Evolutionary conservation across 2,797 vertebrate species (phyloP).

Genomic region (Pipistrellus pygmaeus): DNA sequence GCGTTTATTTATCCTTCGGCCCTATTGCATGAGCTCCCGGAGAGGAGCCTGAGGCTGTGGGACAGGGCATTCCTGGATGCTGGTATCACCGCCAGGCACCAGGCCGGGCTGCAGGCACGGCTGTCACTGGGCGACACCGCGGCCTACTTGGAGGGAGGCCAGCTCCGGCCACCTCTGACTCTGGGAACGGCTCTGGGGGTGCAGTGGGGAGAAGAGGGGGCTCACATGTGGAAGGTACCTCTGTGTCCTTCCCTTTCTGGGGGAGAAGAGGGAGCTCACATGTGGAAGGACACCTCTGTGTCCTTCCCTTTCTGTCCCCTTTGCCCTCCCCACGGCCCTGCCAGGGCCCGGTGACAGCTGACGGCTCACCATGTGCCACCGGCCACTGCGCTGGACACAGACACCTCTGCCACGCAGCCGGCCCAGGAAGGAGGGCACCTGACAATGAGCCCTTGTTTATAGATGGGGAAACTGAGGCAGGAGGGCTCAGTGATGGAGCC

Average conservation of each 20-base stretch:
- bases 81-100: conserved; percentile 47
- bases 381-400: fast-evolving
- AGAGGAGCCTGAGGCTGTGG: conserved; percentile 59
- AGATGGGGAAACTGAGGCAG: not conserved
- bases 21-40: not conserved
- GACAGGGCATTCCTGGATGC: conserved; percentile 59
- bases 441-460: too few species aligned
- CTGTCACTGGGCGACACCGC: conserved; percentile 34
- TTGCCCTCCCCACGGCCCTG: fast-evolving
- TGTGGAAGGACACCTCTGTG: fast-evolving
- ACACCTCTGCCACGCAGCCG: fast-evolving
- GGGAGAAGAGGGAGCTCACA: fast-evolving
- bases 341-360: fast-evolving
- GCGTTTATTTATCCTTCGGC: conserved; percentile 56
- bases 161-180: not conserved
- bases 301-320: not conserved
- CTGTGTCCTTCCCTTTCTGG: not conserved
- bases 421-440: fast-evolving
- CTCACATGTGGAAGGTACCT: fast-evolving
- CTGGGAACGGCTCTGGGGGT: not conserved
- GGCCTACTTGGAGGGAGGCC: not conserved
- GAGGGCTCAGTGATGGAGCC: not conserved
- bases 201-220: not conserved
- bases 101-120: conserved; percentile 41
- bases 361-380: fast-evolving